A percentile compares a stretch with the other conserved stretches of the same genome.
These are phyloP conservation scores for Pachydiplax longipennis DNA, from an alignment of 2,888 invertebrate species.

Conservation along the genomic window DNA sequence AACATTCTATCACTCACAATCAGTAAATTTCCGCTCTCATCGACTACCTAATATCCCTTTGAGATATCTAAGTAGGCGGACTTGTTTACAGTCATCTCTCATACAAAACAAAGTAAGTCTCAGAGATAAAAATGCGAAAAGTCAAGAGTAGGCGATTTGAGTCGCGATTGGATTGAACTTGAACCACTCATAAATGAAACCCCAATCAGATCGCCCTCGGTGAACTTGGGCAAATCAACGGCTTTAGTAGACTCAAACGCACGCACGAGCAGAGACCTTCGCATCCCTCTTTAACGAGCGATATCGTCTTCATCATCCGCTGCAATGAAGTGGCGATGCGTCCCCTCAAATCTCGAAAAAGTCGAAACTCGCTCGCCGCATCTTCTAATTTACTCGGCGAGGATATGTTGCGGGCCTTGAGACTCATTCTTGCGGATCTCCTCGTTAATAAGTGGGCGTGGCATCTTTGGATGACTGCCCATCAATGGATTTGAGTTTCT, in stretches of 20 bases:
- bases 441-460: constrained; percentile 28
- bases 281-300: not conserved
- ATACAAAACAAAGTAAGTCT: too few relatives aligned
- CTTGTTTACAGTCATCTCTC: too few relatives aligned
- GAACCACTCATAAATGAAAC: too few relatives aligned
- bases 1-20: too few relatives aligned
- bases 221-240: not conserved
- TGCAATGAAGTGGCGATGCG: not conserved
- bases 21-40: too few relatives aligned
- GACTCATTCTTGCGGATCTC: constrained; percentile 22
- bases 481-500: not conserved
- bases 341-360: not conserved
- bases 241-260: not conserved
- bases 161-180: too few relatives aligned
- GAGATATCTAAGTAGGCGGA: too few relatives aligned
- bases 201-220: too few relatives aligned
- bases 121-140: too few relatives aligned
- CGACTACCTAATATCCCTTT: too few relatives aligned
- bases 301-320: not conserved
- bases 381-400: constrained; percentile 23
- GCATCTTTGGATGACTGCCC: constrained; percentile 3
- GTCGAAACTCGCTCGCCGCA: not conserved
- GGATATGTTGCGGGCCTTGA: not conserved
- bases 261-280: not conserved
- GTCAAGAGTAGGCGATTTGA: too few relatives aligned